Base-by-base conservation (phyloP, 2,888 invertebrate species). In the Tanypteryx hageni region DNA sequence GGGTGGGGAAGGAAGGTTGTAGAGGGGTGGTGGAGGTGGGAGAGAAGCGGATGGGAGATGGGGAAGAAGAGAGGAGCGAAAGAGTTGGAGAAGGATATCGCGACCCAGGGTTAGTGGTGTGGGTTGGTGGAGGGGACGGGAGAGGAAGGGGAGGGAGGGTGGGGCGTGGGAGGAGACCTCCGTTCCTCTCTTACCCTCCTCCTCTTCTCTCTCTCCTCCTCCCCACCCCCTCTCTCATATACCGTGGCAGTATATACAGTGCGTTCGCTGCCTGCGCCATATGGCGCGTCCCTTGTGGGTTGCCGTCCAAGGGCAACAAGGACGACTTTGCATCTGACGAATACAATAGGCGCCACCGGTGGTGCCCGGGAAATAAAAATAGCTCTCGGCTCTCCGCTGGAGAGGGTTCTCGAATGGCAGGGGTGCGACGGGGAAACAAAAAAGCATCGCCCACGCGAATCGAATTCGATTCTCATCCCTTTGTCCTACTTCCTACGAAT, bases 111-210 rank as follows among this genome's bases (percentile, higher is more conserved):
- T 27, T 76, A 22, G 22, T 27, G 22, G 27, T 44, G 44, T 44
- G 44, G 44, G 44, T 44, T 5, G 44, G 44, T 44, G 44, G 44
- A 3, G 44, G 44, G 44, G 5, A 44, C 5, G 44, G 44, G 44
- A 44, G 5, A n/a, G 64, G n/a, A 64, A 7, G 64, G n/a, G 13
- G 31, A 44, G 31, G 16, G n/a, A 9, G 83, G 18, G 56, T 18
- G 44, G n/a, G 8, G 83, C 18, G 83, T 83, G 83, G 57, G 83
- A 83, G 83, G 57, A 56, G 76, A 76, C 76, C 76, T 76, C 18
- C 22, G 22, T 27, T 76, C 27, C 22, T 27, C 76, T 76, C 27
- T 68, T 68, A 11, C 82, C 82, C 27, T 82, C 27, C 82, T 64
- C 64, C 9, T 18, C 64, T 11, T 31, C 76, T 2, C 8, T n/a